Evolutionary conservation across 2,797 vertebrate species (phyloP).

Genomic region (Lophotriccus pileatus): DNA sequence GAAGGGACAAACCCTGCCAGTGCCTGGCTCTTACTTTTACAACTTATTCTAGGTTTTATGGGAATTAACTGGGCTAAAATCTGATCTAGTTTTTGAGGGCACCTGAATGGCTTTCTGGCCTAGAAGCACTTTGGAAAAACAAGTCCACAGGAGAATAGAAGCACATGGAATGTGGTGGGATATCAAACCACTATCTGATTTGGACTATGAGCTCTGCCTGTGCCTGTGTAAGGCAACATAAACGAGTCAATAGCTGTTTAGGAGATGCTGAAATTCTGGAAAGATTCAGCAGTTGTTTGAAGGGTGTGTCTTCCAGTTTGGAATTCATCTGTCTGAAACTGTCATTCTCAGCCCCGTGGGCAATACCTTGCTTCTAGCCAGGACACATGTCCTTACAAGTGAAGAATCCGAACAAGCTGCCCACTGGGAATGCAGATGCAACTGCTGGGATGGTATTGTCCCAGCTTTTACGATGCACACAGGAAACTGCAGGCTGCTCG

Average conservation of each 20-base stretch:
- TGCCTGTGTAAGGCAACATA: background rate
- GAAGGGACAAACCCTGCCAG: background rate
- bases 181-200: background rate
- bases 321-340: background rate
- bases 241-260: background rate
- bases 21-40: background rate
- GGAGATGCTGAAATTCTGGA: background rate
- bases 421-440: background rate
- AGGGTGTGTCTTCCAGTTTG: constrained; percentile 11
- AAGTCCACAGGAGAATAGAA: background rate
- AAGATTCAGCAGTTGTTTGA: background rate
- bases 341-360: background rate
- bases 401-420: background rate
- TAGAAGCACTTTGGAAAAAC: background rate
- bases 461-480: background rate
- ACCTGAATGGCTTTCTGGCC: background rate
- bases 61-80: background rate
- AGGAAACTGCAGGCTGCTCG: background rate
- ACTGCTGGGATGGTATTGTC: background rate
- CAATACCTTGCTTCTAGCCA: background rate
- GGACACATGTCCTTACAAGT: background rate
- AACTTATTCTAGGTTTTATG: background rate
- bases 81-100: background rate
- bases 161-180: background rate
- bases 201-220: background rate